Evolutionary conservation across 2,113 vertebrate species (phyloP), one percentile per base, ranked within the genome.

Genomic region (Solea solea): DNA sequence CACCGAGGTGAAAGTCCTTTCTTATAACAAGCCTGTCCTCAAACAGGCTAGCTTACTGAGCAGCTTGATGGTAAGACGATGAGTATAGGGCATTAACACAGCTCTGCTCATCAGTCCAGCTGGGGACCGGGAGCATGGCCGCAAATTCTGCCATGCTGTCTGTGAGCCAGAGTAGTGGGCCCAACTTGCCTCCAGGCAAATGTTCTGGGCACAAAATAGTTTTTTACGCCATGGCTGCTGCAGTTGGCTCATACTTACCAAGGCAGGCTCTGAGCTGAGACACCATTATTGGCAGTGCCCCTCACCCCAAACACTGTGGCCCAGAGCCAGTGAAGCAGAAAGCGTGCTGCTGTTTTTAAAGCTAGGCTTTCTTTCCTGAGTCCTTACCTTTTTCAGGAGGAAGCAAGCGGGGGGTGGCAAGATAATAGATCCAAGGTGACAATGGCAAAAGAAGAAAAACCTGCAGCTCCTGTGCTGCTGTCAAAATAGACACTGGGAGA

Each of bases 271-370:
- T 61, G 21, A 50, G 52, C 64, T 62, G 55, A 59, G 74, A 54
- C 39, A 7, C 51, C 28, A 50, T 55, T 64, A 76, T 59, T 14
- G 5, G 14, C 60, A 50, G 41, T 42, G 64, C 6, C 57, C 68
- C 34, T 64, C 25, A 45, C 41, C 55, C 74, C 40, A 66, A 72
- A 41, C 44, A 45, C 46, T 11, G 48, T n/a, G 27, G 51, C 55
- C 65, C 55, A 61, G 42, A 74, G 25, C 44, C 28, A 53, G 46
- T 50, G 39, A 41, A 69, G 50, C 46, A 56, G 57, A 42, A 56
- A 55, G 51, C 66, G 25, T 52, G 27, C 34, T 41, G 64, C 60
- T 76, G 42, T 58, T 81, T 81, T 78, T 69, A 51, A 51, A 48
- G n/a, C 25, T 41, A 27, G 48, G 57, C 28, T 52, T 68, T 16